Evolutionary conservation across 2,797 vertebrate genomes (phyloP).

Genomic region (Rhinella marina): DNA sequence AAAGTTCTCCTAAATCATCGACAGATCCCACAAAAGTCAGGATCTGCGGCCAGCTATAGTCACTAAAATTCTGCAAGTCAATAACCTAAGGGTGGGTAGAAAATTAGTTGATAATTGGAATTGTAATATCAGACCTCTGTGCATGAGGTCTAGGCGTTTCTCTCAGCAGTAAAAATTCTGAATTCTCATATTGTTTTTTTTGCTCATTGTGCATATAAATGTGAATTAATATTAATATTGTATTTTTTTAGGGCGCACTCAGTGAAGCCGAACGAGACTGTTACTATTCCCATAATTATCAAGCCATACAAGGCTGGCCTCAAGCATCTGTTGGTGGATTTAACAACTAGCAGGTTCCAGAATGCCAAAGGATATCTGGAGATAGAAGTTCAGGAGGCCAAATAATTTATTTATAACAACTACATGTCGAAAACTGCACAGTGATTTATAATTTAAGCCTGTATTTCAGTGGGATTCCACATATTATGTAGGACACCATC

Average conservation of each 20-base stretch:
- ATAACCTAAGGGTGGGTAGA: too few relatives aligned
- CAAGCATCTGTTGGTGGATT: slow-evolving; percentile 36
- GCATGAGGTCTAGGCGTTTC: too few relatives aligned
- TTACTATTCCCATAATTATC: slow-evolving; percentile 22
- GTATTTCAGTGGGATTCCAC: slow-evolving; percentile 20
- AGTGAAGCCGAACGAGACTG: slow-evolving; percentile 38
- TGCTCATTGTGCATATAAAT: neutral
- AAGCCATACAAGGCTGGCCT: slow-evolving; percentile 26
- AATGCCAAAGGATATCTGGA: slow-evolving; percentile 44
- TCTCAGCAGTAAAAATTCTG: neutral
- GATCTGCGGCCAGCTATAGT: too few relatives aligned
- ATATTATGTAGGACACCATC: neutral
- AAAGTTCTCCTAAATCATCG: too few relatives aligned
- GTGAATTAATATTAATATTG: neutral
- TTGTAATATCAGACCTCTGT: too few relatives aligned
- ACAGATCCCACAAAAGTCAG: too few relatives aligned
- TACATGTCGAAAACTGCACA: neutral
- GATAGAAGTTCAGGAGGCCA: neutral
- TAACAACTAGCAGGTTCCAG: slow-evolving; percentile 19
- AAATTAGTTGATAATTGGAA: too few relatives aligned
- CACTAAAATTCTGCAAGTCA: too few relatives aligned
- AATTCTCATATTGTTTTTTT: neutral
- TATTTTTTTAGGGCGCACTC: neutral
- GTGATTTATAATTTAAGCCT: slow-evolving; percentile 12
- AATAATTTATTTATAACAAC: slow-evolving; percentile 2